Percentiles rank a stretch among this genome's conserved stretches.
These are phyloP conservation scores for Zaprionus africanus DNA, from an alignment of 1,140 invertebrate species.

Conservation along the genomic window DNA sequence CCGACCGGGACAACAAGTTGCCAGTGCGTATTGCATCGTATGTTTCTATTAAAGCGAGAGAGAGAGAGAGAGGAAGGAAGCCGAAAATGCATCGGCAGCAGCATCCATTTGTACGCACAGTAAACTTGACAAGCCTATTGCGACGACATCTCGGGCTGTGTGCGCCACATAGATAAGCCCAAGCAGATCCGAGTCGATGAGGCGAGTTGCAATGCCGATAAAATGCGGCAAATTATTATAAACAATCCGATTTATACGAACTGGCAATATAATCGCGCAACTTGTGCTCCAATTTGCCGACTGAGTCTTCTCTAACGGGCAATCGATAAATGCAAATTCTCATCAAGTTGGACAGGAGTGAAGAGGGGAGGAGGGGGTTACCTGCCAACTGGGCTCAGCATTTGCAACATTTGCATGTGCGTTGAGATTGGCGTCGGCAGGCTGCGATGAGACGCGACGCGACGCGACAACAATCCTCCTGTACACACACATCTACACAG, in stretches of 20 bases:
- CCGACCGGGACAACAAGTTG: constrained; percentile 70
- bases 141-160: not conserved
- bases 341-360: not conserved
- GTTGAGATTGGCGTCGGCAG: constrained; percentile 2
- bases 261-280: constrained; percentile 35
- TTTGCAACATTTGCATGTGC: constrained; percentile 3
- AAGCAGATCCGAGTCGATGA: constrained; percentile 1
- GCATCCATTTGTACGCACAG: constrained; percentile 28
- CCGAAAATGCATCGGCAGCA: not conserved
- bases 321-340: constrained; percentile 48
- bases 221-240: constrained; percentile 37
- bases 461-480: constrained; percentile 1
- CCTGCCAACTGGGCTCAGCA: constrained; percentile 5
- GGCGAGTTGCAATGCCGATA: not conserved
- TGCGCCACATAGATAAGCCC: constrained; percentile 26
- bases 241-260: constrained; percentile 5
- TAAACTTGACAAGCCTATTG: constrained; percentile 29
- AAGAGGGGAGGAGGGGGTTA: not conserved
- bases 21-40: constrained; percentile 14
- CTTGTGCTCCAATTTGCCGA: constrained; percentile 36
- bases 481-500: not conserved
- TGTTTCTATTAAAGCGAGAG: constrained; percentile 22
- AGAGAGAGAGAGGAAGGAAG: not conserved
- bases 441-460: not conserved
- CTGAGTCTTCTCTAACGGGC: constrained; percentile 39